These are phyloP conservation scores for Oreochromis mossambicus DNA, from an alignment of 2,797 vertebrate species.

Conservation along the genomic window DNA sequence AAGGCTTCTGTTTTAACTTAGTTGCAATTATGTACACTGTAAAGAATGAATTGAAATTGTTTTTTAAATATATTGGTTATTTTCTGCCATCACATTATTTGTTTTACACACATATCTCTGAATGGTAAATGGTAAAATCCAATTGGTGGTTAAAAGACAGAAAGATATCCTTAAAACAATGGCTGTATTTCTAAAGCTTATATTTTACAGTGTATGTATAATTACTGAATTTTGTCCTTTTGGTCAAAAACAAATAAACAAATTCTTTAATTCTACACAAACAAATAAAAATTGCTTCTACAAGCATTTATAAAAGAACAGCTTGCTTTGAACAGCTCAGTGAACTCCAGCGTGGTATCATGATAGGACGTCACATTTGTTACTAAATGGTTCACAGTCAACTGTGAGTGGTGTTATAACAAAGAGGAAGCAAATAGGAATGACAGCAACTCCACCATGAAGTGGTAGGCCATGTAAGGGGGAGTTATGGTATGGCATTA, in stretches of 20 bases:
- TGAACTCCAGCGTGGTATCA: fast-evolving
- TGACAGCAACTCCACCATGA: not conserved
- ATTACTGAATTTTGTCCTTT: fast-evolving
- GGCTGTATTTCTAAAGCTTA: not conserved
- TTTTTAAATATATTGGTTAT: not conserved
- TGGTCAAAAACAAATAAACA: not conserved
- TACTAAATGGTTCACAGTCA: not conserved
- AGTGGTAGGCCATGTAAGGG: not conserved
- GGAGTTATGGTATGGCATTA: not conserved
- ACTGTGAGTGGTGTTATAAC: not conserved
- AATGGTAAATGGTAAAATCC: fast-evolving
- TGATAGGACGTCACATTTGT: fast-evolving
- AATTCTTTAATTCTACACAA: not conserved
- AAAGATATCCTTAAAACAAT: not conserved
- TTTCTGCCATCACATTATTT: not conserved
- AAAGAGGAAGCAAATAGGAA: fast-evolving
- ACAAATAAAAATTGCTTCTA: not conserved
- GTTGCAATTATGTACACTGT: fast-evolving
- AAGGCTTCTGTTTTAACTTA: not conserved
- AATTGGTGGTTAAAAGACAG: not conserved
- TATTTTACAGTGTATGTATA: not conserved
- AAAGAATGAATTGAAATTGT: fast-evolving
- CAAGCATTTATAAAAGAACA: not conserved
- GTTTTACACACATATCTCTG: not conserved
- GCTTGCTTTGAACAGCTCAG: not conserved